A percentile compares a stretch with the other conserved stretches of the same genome.
Conservation (phyloP, 2,113 vertebrate species). For the Brachyhypopomus gauderio region DNA sequence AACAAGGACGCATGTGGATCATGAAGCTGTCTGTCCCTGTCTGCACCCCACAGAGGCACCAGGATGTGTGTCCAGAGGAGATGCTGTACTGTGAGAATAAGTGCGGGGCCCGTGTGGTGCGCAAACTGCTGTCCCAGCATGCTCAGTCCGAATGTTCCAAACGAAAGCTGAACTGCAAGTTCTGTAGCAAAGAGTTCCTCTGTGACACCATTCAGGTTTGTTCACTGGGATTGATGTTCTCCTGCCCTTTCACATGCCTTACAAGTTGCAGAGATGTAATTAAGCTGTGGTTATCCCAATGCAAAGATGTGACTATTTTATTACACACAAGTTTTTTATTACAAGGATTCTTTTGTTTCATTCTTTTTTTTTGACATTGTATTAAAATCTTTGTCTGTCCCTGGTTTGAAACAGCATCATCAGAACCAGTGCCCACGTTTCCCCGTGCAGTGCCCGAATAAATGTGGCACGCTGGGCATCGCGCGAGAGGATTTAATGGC, state of each 20-base stretch:
- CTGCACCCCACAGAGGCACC: conserved; percentile 79
- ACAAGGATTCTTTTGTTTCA: background rate
- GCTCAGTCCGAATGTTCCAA: conserved; percentile 89
- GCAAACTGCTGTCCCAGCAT: conserved; percentile 89
- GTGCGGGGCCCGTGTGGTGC: conserved; percentile 95
- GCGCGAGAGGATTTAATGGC: conserved; percentile 87
- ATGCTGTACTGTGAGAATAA: conserved; percentile 99
- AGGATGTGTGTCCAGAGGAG: conserved; percentile 94
- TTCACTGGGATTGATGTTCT: background rate
- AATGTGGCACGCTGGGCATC: conserved; percentile 87
- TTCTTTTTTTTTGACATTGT: background rate
- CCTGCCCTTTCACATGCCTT: background rate
- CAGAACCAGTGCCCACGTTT: conserved; percentile 96
- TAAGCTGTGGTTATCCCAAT: too few species aligned
- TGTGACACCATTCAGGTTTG: conserved; percentile 97
- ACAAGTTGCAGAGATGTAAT: too few species aligned
- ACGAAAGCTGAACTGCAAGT: conserved; percentile 94
- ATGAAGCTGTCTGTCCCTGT: background rate
- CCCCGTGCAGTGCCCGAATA: conserved; percentile 92
- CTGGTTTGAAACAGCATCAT: conserved; percentile 80
- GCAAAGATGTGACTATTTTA: too few species aligned
- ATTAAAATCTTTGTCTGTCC: background rate
- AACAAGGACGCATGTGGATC: background rate
- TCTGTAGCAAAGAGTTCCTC: conserved; percentile 95
- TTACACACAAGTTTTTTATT: too few species aligned